Evolutionary conservation across 2,797 vertebrate genomes (phyloP).

Genomic region (Synanceia verrucosa): DNA sequence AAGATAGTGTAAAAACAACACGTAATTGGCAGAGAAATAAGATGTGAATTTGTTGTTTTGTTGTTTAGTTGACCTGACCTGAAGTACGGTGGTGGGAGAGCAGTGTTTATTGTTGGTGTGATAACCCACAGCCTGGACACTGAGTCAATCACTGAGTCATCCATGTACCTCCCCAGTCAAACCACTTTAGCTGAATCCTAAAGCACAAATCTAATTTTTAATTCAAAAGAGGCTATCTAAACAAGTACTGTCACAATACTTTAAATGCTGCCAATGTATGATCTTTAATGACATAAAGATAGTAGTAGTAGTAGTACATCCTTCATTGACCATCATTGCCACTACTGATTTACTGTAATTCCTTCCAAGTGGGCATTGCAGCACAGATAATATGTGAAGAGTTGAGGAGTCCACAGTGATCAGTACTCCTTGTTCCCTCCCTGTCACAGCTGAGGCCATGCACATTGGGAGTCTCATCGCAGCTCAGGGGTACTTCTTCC

Average conservation of each 20-base stretch:
- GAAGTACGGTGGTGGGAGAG: slow-evolving; percentile 49
- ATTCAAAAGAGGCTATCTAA: background rate
- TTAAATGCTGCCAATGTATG: background rate
- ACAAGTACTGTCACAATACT: too few relatives aligned
- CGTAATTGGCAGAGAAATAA: background rate
- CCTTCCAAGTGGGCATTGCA: background rate
- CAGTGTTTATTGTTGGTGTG: slow-evolving; percentile 33
- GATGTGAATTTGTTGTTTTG: too few relatives aligned
- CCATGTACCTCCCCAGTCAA: slow-evolving; percentile 7
- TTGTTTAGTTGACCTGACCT: slow-evolving; percentile 25
- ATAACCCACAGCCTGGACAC: slow-evolving; percentile 33
- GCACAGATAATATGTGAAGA: background rate
- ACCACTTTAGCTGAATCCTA: background rate
- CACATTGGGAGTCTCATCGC: slow-evolving; percentile 95
- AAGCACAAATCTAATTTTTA: background rate
- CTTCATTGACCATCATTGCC: background rate
- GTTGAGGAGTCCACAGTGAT: background rate
- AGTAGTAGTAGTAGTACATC: background rate
- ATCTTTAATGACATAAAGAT: background rate
- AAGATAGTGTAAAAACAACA: background rate
- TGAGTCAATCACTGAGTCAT: slow-evolving; percentile 60
- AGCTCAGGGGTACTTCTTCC: slow-evolving; percentile 97
- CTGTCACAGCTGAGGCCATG: slow-evolving; percentile 91
- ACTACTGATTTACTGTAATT: background rate
- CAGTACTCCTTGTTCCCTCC: background rate